phyloP scores from a whole-genome alignment of 2,888 invertebrate genomes.

The Chymomyza caudatula region DNA sequence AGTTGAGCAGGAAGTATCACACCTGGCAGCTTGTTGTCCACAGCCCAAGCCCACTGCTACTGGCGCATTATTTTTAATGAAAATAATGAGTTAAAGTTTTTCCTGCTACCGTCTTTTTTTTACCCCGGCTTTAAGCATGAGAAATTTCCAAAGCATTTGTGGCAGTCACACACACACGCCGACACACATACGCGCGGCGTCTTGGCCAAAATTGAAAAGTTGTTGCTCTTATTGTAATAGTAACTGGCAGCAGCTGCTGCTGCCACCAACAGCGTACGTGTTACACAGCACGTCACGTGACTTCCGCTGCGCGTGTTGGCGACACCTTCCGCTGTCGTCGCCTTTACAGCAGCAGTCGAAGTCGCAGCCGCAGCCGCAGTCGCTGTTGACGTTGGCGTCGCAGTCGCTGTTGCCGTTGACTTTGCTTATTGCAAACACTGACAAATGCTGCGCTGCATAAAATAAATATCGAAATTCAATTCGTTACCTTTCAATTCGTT shows the following conservation, averaged over 20 bases:
- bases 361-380: neutral
- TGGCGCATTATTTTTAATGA: conserved; percentile 51
- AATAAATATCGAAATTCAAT: conserved; percentile 47
- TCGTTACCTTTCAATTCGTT: neutral
- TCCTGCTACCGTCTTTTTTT: too few species aligned
- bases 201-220: conserved; percentile 56
- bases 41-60: conserved; percentile 26
- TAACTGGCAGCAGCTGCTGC: conserved; percentile 9
- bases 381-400: neutral
- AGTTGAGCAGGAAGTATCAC: conserved; percentile 14
- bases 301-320: conserved; percentile 67
- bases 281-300: conserved; percentile 72
- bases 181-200: neutral
- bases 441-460: conserved; percentile 14
- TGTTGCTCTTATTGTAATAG: conserved; percentile 11
- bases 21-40: conserved; percentile 12
- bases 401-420: neutral
- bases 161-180: neutral
- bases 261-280: conserved; percentile 46
- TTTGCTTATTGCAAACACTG: neutral
- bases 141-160: neutral
- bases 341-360: neutral
- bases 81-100: conserved; percentile 51
- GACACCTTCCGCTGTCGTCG: conserved; percentile 48
- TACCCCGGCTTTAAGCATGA: conserved; percentile 44